phyloP scores from a whole-genome alignment of 2,113 vertebrate genomes.

The Lamprologus tigripictilis region DNA sequence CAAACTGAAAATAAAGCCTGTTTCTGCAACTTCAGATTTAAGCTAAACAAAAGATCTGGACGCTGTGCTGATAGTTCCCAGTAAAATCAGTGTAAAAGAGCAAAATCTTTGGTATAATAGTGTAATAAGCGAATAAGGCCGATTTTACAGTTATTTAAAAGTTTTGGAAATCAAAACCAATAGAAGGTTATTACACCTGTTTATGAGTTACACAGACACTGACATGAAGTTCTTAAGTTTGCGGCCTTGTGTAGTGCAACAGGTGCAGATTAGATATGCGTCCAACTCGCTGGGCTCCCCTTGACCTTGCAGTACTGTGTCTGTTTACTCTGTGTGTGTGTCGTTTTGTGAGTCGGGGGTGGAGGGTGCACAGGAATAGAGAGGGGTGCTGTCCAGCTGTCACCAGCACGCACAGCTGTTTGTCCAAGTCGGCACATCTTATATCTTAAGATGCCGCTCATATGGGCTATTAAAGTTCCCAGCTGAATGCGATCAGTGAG shows the following conservation, averaged over 20 bases:
- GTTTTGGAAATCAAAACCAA: background rate
- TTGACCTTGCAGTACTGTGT: constrained; percentile 35
- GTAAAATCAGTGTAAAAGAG: background rate
- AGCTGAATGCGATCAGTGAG: background rate
- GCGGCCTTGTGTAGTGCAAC: constrained; percentile 20
- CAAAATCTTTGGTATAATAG: background rate
- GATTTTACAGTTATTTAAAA: background rate
- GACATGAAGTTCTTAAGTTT: background rate
- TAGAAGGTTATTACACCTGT: background rate
- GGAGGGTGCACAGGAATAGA: constrained; percentile 28
- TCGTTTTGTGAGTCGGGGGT: background rate
- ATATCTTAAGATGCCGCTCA: background rate
- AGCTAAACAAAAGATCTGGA: background rate
- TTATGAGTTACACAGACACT: background rate
- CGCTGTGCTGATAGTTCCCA: background rate
- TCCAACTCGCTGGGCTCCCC: background rate
- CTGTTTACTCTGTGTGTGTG: background rate
- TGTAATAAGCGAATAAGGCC: background rate
- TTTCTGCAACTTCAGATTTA: background rate
- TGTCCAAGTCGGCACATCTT: background rate
- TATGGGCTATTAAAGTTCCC: background rate
- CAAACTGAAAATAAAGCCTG: background rate
- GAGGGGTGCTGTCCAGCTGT: constrained; percentile 35
- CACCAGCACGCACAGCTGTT: constrained; percentile 27
- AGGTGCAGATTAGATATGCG: constrained; percentile 57